Percentiles rank a stretch among this genome's conserved stretches.
These are phyloP conservation scores for Antennarius striatus DNA, from an alignment of 2,113 vertebrate genomes.

Conservation along the genomic window DNA sequence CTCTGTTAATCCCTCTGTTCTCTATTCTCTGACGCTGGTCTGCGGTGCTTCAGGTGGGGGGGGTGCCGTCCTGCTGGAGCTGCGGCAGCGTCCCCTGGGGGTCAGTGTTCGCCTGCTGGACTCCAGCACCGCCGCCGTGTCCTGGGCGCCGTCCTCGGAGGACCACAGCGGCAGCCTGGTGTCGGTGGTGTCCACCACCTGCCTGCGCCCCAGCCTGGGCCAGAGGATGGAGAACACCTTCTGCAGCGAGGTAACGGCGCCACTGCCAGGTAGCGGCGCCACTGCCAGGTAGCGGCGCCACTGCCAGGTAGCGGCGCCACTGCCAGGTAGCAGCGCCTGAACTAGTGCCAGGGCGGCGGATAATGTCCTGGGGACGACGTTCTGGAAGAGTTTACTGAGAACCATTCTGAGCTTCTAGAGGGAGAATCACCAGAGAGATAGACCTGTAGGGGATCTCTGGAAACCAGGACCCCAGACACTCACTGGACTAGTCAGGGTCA, in stretches of 20 bases:
- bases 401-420: too few relatives aligned
- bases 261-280: background rate
- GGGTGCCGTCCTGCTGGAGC: conserved; percentile 89
- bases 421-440: too few relatives aligned
- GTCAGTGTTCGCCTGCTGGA: conserved; percentile 85
- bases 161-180: conserved; percentile 84
- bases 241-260: conserved; percentile 84
- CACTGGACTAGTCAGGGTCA: too few relatives aligned
- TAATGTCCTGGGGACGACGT: too few relatives aligned
- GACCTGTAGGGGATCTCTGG: too few relatives aligned
- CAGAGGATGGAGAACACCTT: conserved; percentile 92
- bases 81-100: conserved; percentile 85
- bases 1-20: too few relatives aligned
- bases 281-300: too few relatives aligned
- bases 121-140: conserved; percentile 85
- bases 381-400: too few relatives aligned
- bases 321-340: too few relatives aligned
- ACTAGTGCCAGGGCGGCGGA: too few relatives aligned
- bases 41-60: conserved; percentile 75
- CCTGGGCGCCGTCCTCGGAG: conserved; percentile 83
- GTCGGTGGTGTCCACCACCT: conserved; percentile 91
- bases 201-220: conserved; percentile 87
- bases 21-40: background rate
- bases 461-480: too few relatives aligned
- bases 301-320: background rate